Base-by-base conservation (phyloP, 64 coral and sea anemone genomes). In the Pocillopora damicornis region DNA sequence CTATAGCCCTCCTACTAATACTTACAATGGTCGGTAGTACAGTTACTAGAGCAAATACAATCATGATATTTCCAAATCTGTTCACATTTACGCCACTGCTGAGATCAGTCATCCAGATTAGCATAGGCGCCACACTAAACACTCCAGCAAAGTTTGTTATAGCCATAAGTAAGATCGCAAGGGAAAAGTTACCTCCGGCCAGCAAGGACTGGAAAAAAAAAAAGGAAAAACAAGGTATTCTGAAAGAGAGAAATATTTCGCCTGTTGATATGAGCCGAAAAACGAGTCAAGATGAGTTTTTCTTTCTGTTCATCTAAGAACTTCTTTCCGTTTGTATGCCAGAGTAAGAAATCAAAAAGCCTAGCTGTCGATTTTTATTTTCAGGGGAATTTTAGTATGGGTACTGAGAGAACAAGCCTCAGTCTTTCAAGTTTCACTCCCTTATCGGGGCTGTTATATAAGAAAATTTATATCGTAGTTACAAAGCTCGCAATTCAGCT, bases 101-200 rank as follows among this genome's bases (percentile, higher is more conserved):
- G 75, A 92, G 74, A 59, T 87, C 87, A 0, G 87, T 89, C 90
- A 96, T 38, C 96, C 96, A 95, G 25, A 20, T 45, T 35, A 94
- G 73, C 77, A 98, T 78, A 6, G 90, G 82, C 17, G 90, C 83
- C 16, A 88, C 77, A 13, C 88, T 94, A 23, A 98, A 92, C 13
- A 98, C 83, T 36, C 82, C 87, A 1, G 81, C 79, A 75, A 90
- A 83, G 74, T 95, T 98, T 86, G 96, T 95, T 86, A 94, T 74
- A 65, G 90, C 56, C 78, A 89, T 95, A n/a, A 95, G 26, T 37
- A 95, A 23, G 15, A 98, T 62, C 13, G 90, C 93, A 5, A 98
- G 45, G 37, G 88, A 23, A 37, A 98, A 64, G 82, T 94, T 92
- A 16, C 96, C 96, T 37, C 93, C 93, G 9, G 96, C 92, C 45